Base-by-base conservation (phyloP, 1,140 invertebrate species). In the Drosophila orena region DNA sequence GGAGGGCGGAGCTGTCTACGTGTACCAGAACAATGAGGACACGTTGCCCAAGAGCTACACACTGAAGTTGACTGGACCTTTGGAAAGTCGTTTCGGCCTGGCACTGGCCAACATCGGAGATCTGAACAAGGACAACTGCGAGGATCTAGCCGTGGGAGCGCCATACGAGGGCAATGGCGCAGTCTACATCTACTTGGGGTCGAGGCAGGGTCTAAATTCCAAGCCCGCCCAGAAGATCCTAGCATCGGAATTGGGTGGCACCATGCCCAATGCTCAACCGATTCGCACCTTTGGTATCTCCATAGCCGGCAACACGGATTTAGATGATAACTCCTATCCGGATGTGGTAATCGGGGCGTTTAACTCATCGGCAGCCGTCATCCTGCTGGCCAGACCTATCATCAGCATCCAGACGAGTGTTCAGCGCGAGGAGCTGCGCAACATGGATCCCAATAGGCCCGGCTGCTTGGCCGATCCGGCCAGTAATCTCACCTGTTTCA, bases 281-380 rank as follows among this genome's bases (percentile, higher is more conserved):
- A 91, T 97, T 46, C 93, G 91, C 59, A 98, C 97, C 0, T 97
- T 99, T 83, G 98, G 98, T 5, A 97, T 97, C 92, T 97, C 97
- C 0, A 92, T 99, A 15, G 96, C 96, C 72, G 97, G 97, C 57
- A 97, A 97, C 35, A 93, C 97, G 10, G 98, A 99, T 93, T 94
- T 99, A 88, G 98, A 99, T 93, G 93, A 94, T 17, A 99, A 99
- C 93, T 96, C 96, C 12, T 99, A 99, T 93, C 97, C 97, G 1
- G 98, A 99, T 94, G 93, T 99, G 65, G 93, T 98, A 17, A 94
- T 98, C 27, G 98, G 98, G 55, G 97, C 97, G 24, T 98, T 97
- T 34, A 88, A 80, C 30, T 83, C 79, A 4, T 88, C 92, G 4
- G 80, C 90, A 0, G 88, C 77, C 20, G 69, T 97, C 1, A 94